Percentiles rank a stretch among this genome's conserved stretches.
Evolutionary conservation across 2,797 vertebrate species (phyloP).

Genomic region (Acrossocheilus wenchowensis): DNA sequence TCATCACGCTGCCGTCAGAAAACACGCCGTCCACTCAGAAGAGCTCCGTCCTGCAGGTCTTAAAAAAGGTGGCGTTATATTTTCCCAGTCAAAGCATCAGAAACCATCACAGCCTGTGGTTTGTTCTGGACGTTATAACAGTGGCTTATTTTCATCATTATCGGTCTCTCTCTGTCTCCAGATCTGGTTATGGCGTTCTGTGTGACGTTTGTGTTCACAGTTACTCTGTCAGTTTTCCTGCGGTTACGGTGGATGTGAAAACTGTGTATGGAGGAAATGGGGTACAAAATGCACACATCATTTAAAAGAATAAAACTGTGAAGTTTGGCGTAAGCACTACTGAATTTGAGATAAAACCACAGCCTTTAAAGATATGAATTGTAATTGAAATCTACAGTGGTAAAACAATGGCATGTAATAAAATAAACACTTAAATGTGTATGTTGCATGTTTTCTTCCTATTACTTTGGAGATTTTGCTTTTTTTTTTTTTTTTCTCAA

Average conservation of each 20-base stretch:
- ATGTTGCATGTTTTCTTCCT: background rate
- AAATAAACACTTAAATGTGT: background rate
- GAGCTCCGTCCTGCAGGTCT: conserved; percentile 40
- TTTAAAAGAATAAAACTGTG: too few species aligned
- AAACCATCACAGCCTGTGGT: background rate
- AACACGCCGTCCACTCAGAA: background rate
- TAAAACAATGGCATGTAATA: background rate
- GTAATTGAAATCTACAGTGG: background rate
- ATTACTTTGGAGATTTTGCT: too few species aligned
- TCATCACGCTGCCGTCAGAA: background rate
- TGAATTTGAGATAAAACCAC: too few species aligned
- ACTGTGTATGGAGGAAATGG: conserved; percentile 75
- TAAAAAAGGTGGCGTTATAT: conserved; percentile 10
- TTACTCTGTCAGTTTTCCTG: conserved; percentile 88
- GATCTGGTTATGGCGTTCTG: conserved; percentile 89
- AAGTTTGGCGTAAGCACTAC: too few species aligned
- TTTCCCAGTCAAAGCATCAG: too few species aligned
- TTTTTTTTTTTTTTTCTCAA: too few species aligned
- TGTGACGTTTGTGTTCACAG: conserved; percentile 85
- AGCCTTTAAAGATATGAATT: background rate
- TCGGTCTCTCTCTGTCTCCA: conserved; percentile 61
- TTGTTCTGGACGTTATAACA: background rate
- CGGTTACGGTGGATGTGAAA: conserved; percentile 84
- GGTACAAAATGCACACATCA: conserved; percentile 69
- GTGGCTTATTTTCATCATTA: background rate